Base-by-base conservation (phyloP, 2,888 invertebrate genomes). In the Athetis lepigone region DNA sequence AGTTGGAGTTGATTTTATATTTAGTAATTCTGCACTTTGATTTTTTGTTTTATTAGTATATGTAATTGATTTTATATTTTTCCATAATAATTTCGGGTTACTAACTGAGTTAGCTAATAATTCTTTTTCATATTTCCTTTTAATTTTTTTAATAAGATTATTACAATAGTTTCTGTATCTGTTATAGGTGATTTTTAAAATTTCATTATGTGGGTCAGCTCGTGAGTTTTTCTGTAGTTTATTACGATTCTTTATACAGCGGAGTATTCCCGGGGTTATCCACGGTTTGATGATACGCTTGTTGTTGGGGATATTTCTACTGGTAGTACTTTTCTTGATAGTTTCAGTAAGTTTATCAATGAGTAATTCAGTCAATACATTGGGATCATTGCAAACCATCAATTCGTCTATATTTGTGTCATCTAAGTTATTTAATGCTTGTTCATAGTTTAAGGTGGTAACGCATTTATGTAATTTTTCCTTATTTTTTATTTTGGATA, bases 101-200 rank as follows among this genome's bases (percentile, higher is more conserved):
- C n/a, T 4, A n/a, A 45, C 27, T 45, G 25, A 27, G 16, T 25
- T 27, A 4, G 25, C 25, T 18, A 45, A 9, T 25, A 45, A 27
- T 46, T 46, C 45, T 46, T n/a, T 45, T 45, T 45, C 45, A n/a
- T 27, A 45, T 16, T 16, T 16, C 5, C 5, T 25, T 4, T 45
- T 11, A 2, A 5, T 13, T 21, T 23, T 21, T 43, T 23, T 25
- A 6, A 25, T 25, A 25, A 25, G 25, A 25, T 25, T 25, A 25
- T 25, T 25, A 6, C 25, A 25, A 6, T 25, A 6, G 6, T 25
- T 25, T 25, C 25, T 25, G 6, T 25, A 25, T 25, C 25, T 25
- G 6, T n/a, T n/a, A n/a, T n/a, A n/a, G n/a, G n/a, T n/a, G n/a
- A n/a, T n/a, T n/a, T n/a, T n/a, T n/a, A n/a, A n/a, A n/a, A n/a